Percentiles rank a stretch among this genome's conserved stretches.
Evolutionary conservation across 2,888 invertebrate genomes (phyloP).

Genomic region (Eutolmus rufibarbis): DNA sequence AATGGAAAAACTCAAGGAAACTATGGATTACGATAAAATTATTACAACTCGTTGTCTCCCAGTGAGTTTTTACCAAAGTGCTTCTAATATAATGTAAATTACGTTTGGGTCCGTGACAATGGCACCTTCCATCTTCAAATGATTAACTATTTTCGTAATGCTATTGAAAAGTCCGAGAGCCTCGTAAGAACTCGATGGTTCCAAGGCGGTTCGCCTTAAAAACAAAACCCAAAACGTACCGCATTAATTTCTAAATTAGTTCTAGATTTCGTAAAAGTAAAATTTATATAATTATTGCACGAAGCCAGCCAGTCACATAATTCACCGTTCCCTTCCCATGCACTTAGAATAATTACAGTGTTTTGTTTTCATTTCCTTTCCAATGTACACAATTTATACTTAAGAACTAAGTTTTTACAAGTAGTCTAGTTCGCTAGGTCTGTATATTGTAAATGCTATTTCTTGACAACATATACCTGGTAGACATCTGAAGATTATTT

Average conservation of each 20-base stretch:
- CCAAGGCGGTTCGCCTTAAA: background rate
- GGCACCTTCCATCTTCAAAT: background rate
- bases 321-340: background rate
- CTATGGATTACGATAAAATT: background rate
- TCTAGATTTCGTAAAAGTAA: background rate
- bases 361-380: background rate
- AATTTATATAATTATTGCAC: conserved; percentile 25
- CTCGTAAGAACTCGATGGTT: background rate
- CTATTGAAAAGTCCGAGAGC: background rate
- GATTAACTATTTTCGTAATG: background rate
- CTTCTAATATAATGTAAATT: background rate
- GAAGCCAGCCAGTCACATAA: conserved; percentile 22
- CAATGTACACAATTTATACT: background rate
- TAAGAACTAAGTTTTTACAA: background rate
- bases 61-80: background rate
- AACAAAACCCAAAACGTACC: background rate
- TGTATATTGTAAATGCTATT: background rate
- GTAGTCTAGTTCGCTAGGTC: background rate
- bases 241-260: background rate
- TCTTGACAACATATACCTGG: conserved; percentile 11
- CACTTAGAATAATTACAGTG: background rate
- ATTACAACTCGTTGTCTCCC: background rate
- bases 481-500: conserved; percentile 9
- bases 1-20: background rate
- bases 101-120: background rate